Evolutionary conservation across 2,113 vertebrate genomes (phyloP).

Genomic region (Laterallus jamaicensis): DNA sequence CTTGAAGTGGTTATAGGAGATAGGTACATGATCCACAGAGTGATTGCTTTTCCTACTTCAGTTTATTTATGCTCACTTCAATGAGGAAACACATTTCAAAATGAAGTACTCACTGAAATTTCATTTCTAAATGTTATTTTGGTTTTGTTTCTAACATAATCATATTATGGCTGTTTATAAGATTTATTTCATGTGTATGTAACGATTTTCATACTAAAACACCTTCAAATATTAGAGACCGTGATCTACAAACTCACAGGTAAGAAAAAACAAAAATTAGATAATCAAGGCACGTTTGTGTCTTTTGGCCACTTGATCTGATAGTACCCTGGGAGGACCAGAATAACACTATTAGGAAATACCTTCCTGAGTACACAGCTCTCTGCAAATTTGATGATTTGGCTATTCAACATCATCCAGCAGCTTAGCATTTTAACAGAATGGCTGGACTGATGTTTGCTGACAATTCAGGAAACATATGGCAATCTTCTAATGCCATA

Average conservation of each 20-base stretch:
- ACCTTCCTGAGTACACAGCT: background rate
- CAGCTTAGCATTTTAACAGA: background rate
- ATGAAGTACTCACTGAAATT: background rate
- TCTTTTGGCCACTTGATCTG: background rate
- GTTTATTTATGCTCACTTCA: background rate
- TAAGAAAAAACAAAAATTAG: background rate
- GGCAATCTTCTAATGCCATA: background rate
- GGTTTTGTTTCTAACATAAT: background rate
- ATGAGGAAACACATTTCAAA: background rate
- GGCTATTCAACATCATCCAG: background rate
- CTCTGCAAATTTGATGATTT: background rate
- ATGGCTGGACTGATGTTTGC: background rate
- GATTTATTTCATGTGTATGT: background rate
- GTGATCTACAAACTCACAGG: rapidly evolving
- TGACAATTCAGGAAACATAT: background rate
- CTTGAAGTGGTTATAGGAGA: slow-evolving; percentile 33
- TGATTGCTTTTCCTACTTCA: slow-evolving; percentile 4
- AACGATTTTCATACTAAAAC: background rate
- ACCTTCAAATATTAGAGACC: rapidly evolving
- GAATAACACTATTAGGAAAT: background rate
- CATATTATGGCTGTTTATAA: rapidly evolving
- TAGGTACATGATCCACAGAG: background rate
- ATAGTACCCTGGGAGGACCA: background rate
- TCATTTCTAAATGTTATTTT: background rate
- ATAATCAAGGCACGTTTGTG: background rate